Conservation (phyloP, 1,140 invertebrate species). For the Hestina assimilis region DNA sequence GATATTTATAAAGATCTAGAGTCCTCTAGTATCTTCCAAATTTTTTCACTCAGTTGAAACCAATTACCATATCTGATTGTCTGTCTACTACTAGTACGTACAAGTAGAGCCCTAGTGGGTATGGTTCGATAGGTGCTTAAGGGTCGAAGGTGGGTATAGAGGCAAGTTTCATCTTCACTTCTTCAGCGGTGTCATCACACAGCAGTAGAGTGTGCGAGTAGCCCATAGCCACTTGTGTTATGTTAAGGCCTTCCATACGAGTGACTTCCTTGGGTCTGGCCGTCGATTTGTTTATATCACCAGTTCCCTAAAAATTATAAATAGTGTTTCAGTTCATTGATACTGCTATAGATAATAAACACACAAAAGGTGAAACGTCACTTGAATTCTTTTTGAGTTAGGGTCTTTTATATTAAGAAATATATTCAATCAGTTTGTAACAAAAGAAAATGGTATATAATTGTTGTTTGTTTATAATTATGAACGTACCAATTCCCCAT, state of each 20-base stretch:
- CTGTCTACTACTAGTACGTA: neutral
- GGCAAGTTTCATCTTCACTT: conserved; percentile 74
- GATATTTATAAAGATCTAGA: no score
- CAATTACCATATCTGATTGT: neutral
- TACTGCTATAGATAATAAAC: no score
- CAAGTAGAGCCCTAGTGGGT: neutral
- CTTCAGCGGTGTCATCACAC: conserved; percentile 73
- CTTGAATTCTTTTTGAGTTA: no score
- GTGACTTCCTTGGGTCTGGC: conserved; percentile 94
- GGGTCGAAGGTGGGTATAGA: conserved; percentile 71
- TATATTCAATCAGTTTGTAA: no score
- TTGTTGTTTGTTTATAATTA: no score
- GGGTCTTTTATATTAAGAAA: no score
- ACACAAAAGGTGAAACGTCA: no score
- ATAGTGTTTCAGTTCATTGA: no score
- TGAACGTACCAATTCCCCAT: conserved; percentile 89
- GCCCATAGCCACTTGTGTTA: conserved; percentile 90
- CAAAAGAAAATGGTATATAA: no score
- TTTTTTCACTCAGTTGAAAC: neutral
- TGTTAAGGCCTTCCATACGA: conserved; percentile 88
- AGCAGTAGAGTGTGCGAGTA: conserved; percentile 88
- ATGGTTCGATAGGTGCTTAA: conserved; percentile 21
- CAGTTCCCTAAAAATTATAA: conserved; percentile 88
- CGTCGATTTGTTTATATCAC: conserved; percentile 92
- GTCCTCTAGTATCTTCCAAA: no score